Evolutionary conservation across 2,113 vertebrate species (phyloP), one percentile per base, ranked within the genome.

Genomic region (Cairina moschata): DNA sequence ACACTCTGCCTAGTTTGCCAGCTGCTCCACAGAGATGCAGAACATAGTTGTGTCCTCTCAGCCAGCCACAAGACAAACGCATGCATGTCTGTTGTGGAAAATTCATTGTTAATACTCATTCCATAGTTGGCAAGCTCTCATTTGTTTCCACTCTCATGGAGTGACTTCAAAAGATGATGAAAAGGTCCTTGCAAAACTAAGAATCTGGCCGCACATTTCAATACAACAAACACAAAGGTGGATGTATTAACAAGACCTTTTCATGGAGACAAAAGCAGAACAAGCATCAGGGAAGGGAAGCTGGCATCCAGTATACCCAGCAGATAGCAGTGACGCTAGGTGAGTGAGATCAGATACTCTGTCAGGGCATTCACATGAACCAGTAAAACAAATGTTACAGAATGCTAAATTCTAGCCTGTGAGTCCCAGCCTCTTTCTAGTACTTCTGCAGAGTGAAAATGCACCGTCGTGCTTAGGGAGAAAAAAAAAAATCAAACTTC

Each of bases 21-120:
- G 82, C 90, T 95, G 89, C 78, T 92, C 90, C 87, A 90, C 90
- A 74, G 82, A 96, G 91, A 92, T 69, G 84, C 75, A 94, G 89
- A 92, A 91, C 56, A 89, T 75, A 80, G 55, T 90, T 85, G 55
- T 52, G 78, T 85, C 84, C 63, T 86, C 93, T 72, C 91, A 86
- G 78, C n/a, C 83, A 95, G 91, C 46, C 87, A 79, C 63, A 91
- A 85, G 63, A 82, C 86, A 87, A 94, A 87, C 0, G 0, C 25
- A 38, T 58, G 66, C 87, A 85, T 50, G 77, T 92, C 92, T 91
- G 74, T 29, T 62, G 86, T 83, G 77, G 58, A 92, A 95, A 95
- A 95, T 75, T 87, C 81, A 83, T 89, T 92, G 75, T 80, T 89
- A 92, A 92, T 87, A 82, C 59, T 55, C 59, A 38, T 74, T 73